A percentile compares a stretch with the other conserved stretches of the same genome.
Conservation (phyloP, 2,797 vertebrate species). For the Danio aesculapii region DNA sequence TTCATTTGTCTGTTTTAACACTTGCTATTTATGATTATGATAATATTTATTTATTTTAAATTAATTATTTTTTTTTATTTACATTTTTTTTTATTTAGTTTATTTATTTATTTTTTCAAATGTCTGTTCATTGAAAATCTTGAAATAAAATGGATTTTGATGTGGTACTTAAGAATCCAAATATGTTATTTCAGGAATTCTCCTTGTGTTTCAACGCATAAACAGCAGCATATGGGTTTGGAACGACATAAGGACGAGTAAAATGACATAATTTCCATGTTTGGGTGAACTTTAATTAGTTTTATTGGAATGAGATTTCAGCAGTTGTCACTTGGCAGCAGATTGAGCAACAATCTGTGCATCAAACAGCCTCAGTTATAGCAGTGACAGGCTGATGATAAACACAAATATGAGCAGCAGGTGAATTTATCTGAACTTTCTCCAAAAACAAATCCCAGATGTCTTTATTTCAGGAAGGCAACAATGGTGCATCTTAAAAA, state of each 20-base stretch:
- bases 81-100: too few relatives aligned
- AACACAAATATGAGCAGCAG: neutral
- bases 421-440: neutral
- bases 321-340: neutral
- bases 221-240: conserved; percentile 1
- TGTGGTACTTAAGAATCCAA: neutral
- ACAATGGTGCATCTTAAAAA: neutral
- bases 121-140: neutral
- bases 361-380: neutral
- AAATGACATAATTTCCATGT: neutral
- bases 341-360: neutral
- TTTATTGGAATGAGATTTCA: neutral
- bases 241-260: neutral
- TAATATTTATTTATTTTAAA: too few relatives aligned
- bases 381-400: neutral
- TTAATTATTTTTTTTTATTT: too few relatives aligned
- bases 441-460: neutral
- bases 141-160: neutral
- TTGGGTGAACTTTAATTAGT: neutral
- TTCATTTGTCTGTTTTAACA: too few relatives aligned
- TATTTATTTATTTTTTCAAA: too few relatives aligned
- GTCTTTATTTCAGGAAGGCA: neutral
- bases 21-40: too few relatives aligned
- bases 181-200: neutral
- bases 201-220: neutral